Base-by-base conservation (phyloP, 2,888 invertebrate genomes). In the Adela reaumurella region DNA sequence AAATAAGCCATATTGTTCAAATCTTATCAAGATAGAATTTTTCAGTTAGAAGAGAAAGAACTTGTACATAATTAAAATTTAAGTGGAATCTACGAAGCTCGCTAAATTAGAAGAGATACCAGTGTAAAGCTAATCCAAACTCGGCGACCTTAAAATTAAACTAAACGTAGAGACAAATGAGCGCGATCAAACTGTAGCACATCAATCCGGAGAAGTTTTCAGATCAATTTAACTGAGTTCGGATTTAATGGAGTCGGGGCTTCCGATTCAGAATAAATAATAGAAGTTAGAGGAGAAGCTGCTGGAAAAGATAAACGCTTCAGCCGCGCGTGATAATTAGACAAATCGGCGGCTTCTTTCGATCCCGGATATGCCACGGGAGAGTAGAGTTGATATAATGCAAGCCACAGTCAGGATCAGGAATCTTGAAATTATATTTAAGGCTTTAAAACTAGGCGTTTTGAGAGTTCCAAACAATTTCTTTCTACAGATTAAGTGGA, bases 261-360 rank as follows among this genome's bases (percentile, higher is more conserved):
- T 35, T 35, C n/a, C 3, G 35, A 35, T 35, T 35, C 14, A 35
- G 11, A 35, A 14, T 35, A 14, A 35, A 35, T 35, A 14, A 35
- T 35, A 8, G 35, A 35, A 35, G 35, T 14, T 8, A 3, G 6
- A 8, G 35, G 8, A 8, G 35, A 14, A 8, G 58, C 58, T 57
- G 60, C 67, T 62, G 65, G 63, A 66, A 67, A 68, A 70, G 70
- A 71, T 74, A 74, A 74, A 73, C 70, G 68, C 61, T 62, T 65
- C 69, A 66, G 67, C 74, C 74, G 71, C 74, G 74, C 76, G 74
- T 74, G 69, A 74, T 76, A 76, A 78, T 78, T 74, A 74, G 73
- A 78, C 74, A 78, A 77, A 76, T 74, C 66, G 76, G 67, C 64
- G 70, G 63, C 63, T 63, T 54, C 14, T 35, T 35, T 8, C 14